phyloP scores from a whole-genome alignment of 2,113 vertebrate genomes.

The Gallinago paraguaiae region DNA sequence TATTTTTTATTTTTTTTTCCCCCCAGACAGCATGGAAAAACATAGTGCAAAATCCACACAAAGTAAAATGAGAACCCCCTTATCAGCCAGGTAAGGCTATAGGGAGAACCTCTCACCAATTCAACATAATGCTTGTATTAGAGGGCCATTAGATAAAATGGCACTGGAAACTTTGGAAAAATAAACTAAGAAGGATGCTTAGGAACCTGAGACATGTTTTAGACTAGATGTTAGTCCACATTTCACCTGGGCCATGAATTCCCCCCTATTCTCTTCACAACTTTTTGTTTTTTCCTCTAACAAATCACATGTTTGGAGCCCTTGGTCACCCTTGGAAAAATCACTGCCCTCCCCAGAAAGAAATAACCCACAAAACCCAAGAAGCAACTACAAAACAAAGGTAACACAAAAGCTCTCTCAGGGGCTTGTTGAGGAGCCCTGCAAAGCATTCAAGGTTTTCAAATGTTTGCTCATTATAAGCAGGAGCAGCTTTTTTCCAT shows the following conservation, averaged over 20 bases:
- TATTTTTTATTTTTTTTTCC: neutral
- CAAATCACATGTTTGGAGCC: neutral
- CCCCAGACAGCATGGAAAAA: neutral
- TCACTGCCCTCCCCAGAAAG: neutral
- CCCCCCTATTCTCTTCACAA: neutral
- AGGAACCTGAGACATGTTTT: neutral
- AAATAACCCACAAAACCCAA: neutral
- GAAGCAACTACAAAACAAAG: neutral
- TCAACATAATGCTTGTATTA: neutral
- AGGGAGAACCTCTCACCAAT: neutral
- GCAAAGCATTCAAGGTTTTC: neutral
- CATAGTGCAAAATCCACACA: neutral
- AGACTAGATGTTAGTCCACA: neutral
- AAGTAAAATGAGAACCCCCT: neutral
- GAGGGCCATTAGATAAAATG: neutral
- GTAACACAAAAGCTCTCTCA: neutral
- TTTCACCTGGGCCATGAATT: neutral
- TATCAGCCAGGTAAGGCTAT: neutral
- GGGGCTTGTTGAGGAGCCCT: neutral
- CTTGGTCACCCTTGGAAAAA: neutral
- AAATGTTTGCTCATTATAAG: constrained; percentile 22
- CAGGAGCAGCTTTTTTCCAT: constrained; percentile 22
- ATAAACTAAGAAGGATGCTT: neutral
- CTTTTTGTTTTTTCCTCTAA: neutral
- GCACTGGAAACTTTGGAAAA: neutral